Evolutionary conservation across 1,140 invertebrate species (phyloP).

Genomic region (Steinernema khuongi): DNA sequence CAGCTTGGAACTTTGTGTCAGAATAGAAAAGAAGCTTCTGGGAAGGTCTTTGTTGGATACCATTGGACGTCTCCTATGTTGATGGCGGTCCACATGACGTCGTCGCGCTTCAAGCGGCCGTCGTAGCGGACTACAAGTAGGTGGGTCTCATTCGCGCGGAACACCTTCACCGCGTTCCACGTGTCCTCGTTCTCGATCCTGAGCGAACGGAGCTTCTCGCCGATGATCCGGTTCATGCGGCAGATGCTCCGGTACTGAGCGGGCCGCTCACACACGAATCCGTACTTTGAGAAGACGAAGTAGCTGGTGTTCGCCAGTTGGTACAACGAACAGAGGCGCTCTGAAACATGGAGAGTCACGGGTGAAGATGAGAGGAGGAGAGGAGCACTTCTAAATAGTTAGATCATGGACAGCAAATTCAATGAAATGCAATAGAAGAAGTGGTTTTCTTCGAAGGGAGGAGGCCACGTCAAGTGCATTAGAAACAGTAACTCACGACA

Average conservation of each 20-base stretch:
- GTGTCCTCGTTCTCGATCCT: background rate
- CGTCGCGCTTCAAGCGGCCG: background rate
- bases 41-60: no score
- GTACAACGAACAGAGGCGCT: background rate
- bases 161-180: constrained; percentile 6
- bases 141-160: background rate
- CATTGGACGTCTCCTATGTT: background rate
- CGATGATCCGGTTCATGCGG: background rate
- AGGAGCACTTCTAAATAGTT: background rate
- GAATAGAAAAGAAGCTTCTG: background rate
- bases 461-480: no score
- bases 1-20: background rate
- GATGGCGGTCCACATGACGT: background rate
- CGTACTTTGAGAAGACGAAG: background rate
- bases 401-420: no score
- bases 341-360: no score
- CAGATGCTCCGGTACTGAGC: background rate
- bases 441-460: no score
- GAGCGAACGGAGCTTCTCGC: background rate
- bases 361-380: no score
- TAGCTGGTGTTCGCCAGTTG: background rate
- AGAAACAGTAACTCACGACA: no score
- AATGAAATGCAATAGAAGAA: no score
- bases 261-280: background rate
- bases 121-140: background rate